Base-by-base conservation (phyloP, 2,888 invertebrate genomes). In the Drosophila picticornis region DNA sequence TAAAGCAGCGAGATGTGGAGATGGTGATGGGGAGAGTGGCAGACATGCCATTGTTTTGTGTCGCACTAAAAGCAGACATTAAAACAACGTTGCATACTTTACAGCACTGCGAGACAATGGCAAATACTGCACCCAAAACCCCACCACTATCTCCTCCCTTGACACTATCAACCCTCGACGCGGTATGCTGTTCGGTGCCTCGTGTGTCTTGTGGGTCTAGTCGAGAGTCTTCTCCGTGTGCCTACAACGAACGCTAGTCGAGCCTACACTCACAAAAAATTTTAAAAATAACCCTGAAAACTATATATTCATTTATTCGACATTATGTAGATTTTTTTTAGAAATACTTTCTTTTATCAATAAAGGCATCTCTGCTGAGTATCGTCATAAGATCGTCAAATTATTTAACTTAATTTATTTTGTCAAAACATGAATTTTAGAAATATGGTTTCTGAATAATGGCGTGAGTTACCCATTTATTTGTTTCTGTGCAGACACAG, bases 71-170 rank as follows among this genome's bases (percentile, higher is more conserved):
- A 77, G 66, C 67, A 75, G 73, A 71, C 84, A 83, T 81, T 81
- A 72, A 80, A 90, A 83, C 74, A 81, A 73, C 86, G 75, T 76
- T 75, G 88, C 90, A 83, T 90, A 83, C 81, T 88, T 88, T 88
- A 86, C 68, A 86, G 90, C 81, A 38, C 29, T 64, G 72, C 57
- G 69, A 71, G 71, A 85, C 90, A 88, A 83, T 72, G 55, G 72
- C 56, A 46, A 66, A 46, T 57, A 31, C 56, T 36, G 27, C 22
- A 25, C 16, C 4, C 38, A 5, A n/a, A 43, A 22, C 22, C 11
- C 1, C 46, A 46, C 16, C 25, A 46, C 22, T 16, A 22, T 16
- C 46, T 16, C 22, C 13, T 22, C 13, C 19, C 7, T 10, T 2
- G n/a, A 25, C 2, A 22, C 31, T 11, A 29, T 25, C 16, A 25